Percentiles rank a stretch among this genome's conserved stretches.
Conservation (phyloP, 2,888 invertebrate species). For the Parnassius orleans region DNA sequence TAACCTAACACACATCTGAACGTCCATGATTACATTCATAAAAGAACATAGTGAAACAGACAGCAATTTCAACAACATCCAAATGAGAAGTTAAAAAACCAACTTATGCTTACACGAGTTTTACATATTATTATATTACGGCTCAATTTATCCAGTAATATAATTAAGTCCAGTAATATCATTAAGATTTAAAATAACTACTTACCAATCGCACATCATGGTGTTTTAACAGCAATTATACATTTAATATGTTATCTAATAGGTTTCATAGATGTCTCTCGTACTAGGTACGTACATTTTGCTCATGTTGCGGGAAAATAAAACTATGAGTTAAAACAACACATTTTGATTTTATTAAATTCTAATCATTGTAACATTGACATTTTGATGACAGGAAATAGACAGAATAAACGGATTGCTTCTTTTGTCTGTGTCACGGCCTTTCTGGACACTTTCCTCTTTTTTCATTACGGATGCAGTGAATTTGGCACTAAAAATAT, state of each 20-base stretch:
- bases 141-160: too few species aligned
- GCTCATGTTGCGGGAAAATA: neutral
- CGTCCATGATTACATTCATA: too few species aligned
- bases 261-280: too few species aligned
- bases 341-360: conserved; percentile 18
- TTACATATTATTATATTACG: too few species aligned
- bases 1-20: too few species aligned
- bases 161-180: too few species aligned
- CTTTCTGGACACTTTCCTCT: conserved; percentile 8
- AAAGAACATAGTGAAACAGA: too few species aligned
- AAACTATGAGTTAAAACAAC: conserved; percentile 9
- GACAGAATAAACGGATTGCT: conserved; percentile 8
- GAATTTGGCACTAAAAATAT: conserved; percentile 47
- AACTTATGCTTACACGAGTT: too few species aligned
- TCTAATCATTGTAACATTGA: conserved; percentile 1
- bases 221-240: conserved; percentile 29
- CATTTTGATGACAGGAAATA: conserved; percentile 4
- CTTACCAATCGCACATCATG: conserved; percentile 54
- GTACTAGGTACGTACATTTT: neutral
- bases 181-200: neutral
- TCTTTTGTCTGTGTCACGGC: conserved; percentile 8
- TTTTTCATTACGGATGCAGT: conserved; percentile 27
- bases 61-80: too few species aligned
- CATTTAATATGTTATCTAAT: neutral
- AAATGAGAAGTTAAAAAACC: too few species aligned